Conservation (phyloP, 2,888 invertebrate genomes). For the Palloptera scutellata region DNA sequence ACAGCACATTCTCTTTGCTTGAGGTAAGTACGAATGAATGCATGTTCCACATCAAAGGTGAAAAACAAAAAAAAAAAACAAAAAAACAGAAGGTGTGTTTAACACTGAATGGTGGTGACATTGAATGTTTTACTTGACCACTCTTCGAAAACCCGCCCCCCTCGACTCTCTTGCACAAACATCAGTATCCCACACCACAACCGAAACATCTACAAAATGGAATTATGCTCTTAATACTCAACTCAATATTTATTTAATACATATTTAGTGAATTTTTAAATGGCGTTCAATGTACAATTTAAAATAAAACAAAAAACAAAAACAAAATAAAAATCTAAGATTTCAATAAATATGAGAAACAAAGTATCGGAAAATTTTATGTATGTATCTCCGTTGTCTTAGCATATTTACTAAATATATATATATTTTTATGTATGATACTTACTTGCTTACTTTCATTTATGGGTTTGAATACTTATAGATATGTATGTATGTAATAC, state of each 20-base stretch:
- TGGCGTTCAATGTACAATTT: background rate
- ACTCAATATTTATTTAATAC: conserved; percentile 1
- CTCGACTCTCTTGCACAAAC: no score
- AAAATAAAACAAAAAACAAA: background rate
- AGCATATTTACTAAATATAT: no score
- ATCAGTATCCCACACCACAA: background rate
- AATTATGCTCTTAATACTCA: no score
- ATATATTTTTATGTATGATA: no score
- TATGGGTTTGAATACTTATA: no score
- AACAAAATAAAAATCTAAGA: background rate
- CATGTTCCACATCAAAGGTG: conserved; percentile 6
- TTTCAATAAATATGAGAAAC: background rate
- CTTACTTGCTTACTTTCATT: no score
- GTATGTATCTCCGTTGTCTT: no score
- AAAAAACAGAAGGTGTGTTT: no score
- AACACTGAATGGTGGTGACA: background rate
- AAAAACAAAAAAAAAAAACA: background rate
- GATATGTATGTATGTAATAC: no score
- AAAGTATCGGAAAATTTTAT: no score
- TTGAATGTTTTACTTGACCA: no score
- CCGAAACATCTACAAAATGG: background rate
- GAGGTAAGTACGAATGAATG: background rate
- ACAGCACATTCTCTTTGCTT: conserved; percentile 2
- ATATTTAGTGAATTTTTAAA: conserved; percentile 4
- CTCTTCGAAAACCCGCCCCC: no score